Evolutionary conservation across 2,113 vertebrate genomes (phyloP).

Genomic region (Picathartes gymnocephalus): DNA sequence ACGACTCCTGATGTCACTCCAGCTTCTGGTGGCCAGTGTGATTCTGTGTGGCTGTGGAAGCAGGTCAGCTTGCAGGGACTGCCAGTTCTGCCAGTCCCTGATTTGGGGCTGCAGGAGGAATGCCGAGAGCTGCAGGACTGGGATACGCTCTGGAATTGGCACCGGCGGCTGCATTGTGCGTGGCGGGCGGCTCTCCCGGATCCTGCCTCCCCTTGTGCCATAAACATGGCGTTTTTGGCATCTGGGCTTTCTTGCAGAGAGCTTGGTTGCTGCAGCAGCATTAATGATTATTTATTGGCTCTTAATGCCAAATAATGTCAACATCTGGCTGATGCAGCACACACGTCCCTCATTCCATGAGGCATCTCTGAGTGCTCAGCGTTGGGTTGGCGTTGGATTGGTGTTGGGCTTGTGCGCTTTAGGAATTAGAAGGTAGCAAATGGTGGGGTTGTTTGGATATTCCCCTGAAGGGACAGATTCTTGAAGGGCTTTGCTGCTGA

Average conservation of each 20-base stretch:
- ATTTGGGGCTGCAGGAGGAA: not conserved
- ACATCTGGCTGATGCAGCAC: not conserved
- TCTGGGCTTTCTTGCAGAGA: not conserved
- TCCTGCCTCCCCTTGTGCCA: not conserved
- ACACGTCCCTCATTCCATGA: not conserved
- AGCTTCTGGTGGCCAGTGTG: not conserved
- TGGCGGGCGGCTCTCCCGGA: not conserved
- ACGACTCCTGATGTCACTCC: rapidly evolving
- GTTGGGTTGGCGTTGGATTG: not conserved
- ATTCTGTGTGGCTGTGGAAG: not conserved
- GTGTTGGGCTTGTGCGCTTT: not conserved
- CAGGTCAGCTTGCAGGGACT: rapidly evolving
- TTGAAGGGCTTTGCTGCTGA: slow-evolving; percentile 1
- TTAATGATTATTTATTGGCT: slow-evolving; percentile 4
- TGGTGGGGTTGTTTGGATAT: slow-evolving; percentile 20
- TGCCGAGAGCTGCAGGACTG: rapidly evolving
- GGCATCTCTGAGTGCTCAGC: not conserved
- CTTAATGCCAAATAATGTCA: not conserved
- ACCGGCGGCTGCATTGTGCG: not conserved
- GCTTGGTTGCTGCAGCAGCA: not conserved
- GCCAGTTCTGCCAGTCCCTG: not conserved
- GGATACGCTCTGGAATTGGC: not conserved
- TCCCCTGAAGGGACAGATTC: slow-evolving; percentile 36
- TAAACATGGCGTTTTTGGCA: not conserved
- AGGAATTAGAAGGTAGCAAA: not conserved